These are phyloP conservation scores for Littorina saxatilis DNA, from an alignment of 1,140 invertebrate species.

Conservation along the genomic window DNA sequence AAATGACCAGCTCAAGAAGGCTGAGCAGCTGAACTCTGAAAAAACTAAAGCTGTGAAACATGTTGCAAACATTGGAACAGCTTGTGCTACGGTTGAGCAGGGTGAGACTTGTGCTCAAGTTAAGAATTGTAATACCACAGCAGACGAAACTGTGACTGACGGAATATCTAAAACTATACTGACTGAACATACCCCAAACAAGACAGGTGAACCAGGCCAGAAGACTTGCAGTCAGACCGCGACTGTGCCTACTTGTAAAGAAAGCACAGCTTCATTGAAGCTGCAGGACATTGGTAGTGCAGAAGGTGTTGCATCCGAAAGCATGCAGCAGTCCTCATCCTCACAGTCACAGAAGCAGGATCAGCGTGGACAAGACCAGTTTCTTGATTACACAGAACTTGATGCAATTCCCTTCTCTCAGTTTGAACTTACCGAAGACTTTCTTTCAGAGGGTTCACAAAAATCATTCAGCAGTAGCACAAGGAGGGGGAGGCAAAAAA, in stretches of 20 bases:
- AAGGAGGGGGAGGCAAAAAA: constrained; percentile 7
- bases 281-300: background rate
- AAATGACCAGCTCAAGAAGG: background rate
- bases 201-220: background rate
- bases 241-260: background rate
- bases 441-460: constrained; percentile 37
- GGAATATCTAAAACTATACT: too few relatives aligned
- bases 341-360: background rate
- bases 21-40: background rate
- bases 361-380: background rate
- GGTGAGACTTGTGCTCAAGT: too few relatives aligned
- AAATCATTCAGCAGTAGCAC: background rate
- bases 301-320: background rate
- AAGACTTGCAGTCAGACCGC: background rate
- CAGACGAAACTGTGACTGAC: too few relatives aligned
- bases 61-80: too few relatives aligned
- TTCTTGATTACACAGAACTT: constrained; percentile 46
- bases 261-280: background rate
- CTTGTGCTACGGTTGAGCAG: too few relatives aligned
- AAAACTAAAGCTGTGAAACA: too few relatives aligned
- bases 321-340: background rate
- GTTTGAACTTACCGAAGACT: constrained; percentile 46
- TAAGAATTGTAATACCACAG: background rate
- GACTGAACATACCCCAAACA: too few relatives aligned
- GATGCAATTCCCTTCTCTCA: constrained; percentile 50